phyloP scores from a whole-genome alignment of 2,888 invertebrate species.

The Horisme vitalbata region DNA sequence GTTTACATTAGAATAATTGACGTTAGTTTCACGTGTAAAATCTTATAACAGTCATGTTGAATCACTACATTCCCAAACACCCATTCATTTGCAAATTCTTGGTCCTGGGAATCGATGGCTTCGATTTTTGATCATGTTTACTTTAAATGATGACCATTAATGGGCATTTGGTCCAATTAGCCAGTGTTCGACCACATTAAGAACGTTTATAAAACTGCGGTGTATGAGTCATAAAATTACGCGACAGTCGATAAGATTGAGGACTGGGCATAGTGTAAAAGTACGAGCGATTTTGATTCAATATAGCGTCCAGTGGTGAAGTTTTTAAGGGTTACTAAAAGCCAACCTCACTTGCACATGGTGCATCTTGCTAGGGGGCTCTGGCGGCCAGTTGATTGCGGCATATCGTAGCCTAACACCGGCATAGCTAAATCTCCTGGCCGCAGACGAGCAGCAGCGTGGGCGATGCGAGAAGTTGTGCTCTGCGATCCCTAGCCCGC shows the following conservation, averaged over 20 bases:
- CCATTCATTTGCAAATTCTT: slow-evolving; percentile 20
- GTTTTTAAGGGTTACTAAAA: too few species aligned
- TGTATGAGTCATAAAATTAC: slow-evolving; percentile 49
- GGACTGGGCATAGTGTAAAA: slow-evolving; percentile 15
- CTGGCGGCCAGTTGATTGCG: too few species aligned
- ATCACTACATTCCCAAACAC: slow-evolving; percentile 3
- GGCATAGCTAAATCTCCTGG: too few species aligned
- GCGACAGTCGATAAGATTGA: slow-evolving; percentile 21
- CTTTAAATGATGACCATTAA: slow-evolving; percentile 53
- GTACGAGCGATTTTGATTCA: slow-evolving; percentile 28
- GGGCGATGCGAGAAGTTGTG: too few species aligned
- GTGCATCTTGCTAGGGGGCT: too few species aligned
- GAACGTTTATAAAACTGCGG: slow-evolving; percentile 43
- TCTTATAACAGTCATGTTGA: not conserved
- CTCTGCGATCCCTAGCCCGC: too few species aligned
- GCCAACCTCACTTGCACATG: too few species aligned
- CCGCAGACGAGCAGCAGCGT: too few species aligned
- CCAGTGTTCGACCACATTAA: slow-evolving; percentile 37
- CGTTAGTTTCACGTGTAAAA: not conserved
- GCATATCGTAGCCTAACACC: too few species aligned
- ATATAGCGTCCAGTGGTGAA: too few species aligned
- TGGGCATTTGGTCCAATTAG: slow-evolving; percentile 72
- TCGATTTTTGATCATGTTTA: slow-evolving; percentile 35
- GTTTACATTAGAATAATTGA: too few species aligned
- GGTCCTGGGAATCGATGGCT: slow-evolving; percentile 36